Base-by-base conservation (phyloP, 2,797 vertebrate species). In the Lacerta bilineata region DNA sequence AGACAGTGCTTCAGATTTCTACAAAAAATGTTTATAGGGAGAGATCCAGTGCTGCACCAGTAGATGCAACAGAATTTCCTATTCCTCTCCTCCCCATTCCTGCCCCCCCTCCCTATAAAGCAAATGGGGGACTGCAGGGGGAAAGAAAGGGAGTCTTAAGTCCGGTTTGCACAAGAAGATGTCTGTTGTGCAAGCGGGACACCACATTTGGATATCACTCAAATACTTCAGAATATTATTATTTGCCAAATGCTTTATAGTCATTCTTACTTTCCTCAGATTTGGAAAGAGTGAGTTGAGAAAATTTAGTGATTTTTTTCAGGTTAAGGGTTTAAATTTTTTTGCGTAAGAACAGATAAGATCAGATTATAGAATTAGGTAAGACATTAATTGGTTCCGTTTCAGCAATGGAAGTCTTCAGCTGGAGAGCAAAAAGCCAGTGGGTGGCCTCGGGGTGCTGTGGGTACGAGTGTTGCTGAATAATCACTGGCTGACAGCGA, bases 321-420 rank as follows among this genome's bases (percentile, higher is more conserved):
- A 93, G 87, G 61, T 23, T 91, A 89, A 39, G 25, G 5, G 86
- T 92, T 90, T 41, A 83, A 83, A 88, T 87, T 36, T 91, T 90
- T 89, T 17, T 87, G 76, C 15, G 0, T 91, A 88, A 91, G 66
- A 89, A 78, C 23, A 94, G 93, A 90, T 93, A 87, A 95, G 94
- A 85, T 87, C 93, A 95, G 93, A 85, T 93, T 90, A 87, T 90
- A 95, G 95, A 93, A 95, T 17, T 92, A 95, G 95, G 95, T 96
- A 93, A 96, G 95, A 95, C 89, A 95, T 93, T 94, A 95, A 94
- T 90, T 96, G 93, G 91, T 95, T 95, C 95, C 95, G 94, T 95
- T 96, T 95, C 95, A 96, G 95, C 94, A 95, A 95, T 96, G 95
- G 95, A 95, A 95, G 94, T 94, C 93, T 95, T 95, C 94, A 94